phyloP scores from a whole-genome alignment of 2,113 vertebrate genomes.

The Tragelaphus imberbis region DNA sequence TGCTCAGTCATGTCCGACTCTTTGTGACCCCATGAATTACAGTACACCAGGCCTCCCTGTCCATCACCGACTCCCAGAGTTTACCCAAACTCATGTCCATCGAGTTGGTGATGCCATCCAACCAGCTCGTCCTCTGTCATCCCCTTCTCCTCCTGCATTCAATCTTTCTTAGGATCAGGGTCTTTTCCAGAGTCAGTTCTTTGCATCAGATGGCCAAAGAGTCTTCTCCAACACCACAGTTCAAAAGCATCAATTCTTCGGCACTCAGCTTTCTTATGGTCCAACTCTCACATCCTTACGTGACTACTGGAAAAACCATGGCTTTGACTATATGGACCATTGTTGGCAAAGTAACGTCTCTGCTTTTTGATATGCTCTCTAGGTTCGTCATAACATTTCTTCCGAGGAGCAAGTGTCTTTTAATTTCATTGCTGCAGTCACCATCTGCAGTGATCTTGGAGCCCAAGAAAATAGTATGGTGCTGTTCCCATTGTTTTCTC shows the following conservation, averaged over 20 bases:
- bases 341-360: neutral
- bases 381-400: neutral
- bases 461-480: neutral
- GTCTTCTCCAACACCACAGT: neutral
- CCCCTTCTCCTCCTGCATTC: neutral
- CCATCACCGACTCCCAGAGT: neutral
- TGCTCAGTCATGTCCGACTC: rapidly evolving
- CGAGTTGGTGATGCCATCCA: neutral
- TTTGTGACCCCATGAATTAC: neutral
- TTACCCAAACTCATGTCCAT: neutral
- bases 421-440: neutral
- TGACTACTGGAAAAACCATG: neutral
- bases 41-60: neutral
- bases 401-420: rapidly evolving
- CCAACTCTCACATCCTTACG: neutral
- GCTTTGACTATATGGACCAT: neutral
- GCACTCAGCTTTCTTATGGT: neutral
- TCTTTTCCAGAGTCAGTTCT: neutral
- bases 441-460: neutral
- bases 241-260: neutral
- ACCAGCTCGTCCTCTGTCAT: neutral
- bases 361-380: neutral
- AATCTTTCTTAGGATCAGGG: neutral
- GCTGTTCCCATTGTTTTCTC: neutral
- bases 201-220: neutral